Base-by-base conservation (phyloP, 2,113 vertebrate species). In the Camarhynchus parvulus region DNA sequence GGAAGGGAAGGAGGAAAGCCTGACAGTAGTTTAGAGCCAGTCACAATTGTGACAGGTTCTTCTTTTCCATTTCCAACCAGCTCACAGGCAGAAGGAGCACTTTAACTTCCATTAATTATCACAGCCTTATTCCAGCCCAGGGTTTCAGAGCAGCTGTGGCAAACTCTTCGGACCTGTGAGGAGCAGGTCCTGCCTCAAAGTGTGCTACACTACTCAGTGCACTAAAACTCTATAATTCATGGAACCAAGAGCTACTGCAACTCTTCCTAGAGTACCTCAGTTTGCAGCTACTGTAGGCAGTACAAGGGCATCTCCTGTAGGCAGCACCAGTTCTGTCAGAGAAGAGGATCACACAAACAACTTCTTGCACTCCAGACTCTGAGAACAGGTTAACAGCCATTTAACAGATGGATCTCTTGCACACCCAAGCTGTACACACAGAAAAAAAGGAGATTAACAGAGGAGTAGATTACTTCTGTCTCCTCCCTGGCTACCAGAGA, bases 21-120 rank as follows among this genome's bases (percentile, higher is more conserved):
- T 94, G 93, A 97, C 88, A 72, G 80, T 93, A 92, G 83, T 95
- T 96, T 61, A 96, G 88, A 96, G 96, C 92, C 95, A 96, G 90
- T 96, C 95, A 96, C 94, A 94, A 41, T 49, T 96, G 95, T 95
- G 92, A 97, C 95, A 95, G 89, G 89, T 97, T 96, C 59, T 95
- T 96, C 85, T 95, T 94, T 96, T 96, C 95, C 90, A 88, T 67
- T 97, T 95, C 92, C 96, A 97, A 95, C 86, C 85, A 96, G 53
- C 86, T 94, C 76, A 27, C 66, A 91, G 76, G 89, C 92, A 92
- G 91, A 62, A 95, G 85, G 49, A 96, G 66, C 58, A 75, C 56
- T 94, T 90, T 68, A 96, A 93, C 79, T 64, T 88, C 80, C 69
- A 84, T 89, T 89, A 93, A 94, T 93, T 95, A 92, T 42, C 76